A percentile compares a stretch with the other conserved stretches of the same genome.
Conservation (phyloP, 2,797 vertebrate species). For the Pampus argenteus region DNA sequence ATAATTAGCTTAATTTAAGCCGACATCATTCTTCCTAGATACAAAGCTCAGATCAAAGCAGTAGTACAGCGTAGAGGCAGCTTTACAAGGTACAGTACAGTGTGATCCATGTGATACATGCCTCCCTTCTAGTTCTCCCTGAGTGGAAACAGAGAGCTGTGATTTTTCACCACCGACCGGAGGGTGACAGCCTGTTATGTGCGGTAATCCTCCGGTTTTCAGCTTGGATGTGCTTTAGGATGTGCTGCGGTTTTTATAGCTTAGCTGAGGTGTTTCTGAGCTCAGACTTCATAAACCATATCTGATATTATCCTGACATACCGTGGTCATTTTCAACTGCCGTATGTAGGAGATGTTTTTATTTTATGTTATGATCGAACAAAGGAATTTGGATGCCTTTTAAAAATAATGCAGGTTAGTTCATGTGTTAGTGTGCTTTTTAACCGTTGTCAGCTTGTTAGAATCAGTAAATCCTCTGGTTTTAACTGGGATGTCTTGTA, state of each 20-base stretch:
- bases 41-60: conserved; percentile 2
- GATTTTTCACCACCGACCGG: conserved; percentile 40
- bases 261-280: conserved; percentile 59
- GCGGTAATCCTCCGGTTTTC: conserved; percentile 43
- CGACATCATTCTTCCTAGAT: not conserved
- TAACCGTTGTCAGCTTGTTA: conserved; percentile 22
- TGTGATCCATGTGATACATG: not conserved
- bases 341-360: not conserved
- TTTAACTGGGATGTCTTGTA: conserved; percentile 21
- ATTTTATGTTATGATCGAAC: not conserved
- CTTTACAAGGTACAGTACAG: conserved; percentile 15
- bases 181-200: conserved; percentile 47
- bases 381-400: not conserved
- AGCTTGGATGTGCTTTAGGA: conserved; percentile 39
- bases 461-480: conserved; percentile 37
- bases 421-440: not conserved
- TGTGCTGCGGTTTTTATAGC: conserved; percentile 40
- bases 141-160: conserved; percentile 63
- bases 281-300: conserved; percentile 21
- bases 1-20: not conserved
- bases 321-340: conserved; percentile 22
- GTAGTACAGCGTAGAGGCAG: not conserved
- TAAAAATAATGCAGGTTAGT: not conserved
- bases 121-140: conserved; percentile 32
- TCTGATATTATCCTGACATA: conserved; percentile 29